phyloP scores from a whole-genome alignment of 2,888 invertebrate genomes.

The Chirona hameri region DNA sequence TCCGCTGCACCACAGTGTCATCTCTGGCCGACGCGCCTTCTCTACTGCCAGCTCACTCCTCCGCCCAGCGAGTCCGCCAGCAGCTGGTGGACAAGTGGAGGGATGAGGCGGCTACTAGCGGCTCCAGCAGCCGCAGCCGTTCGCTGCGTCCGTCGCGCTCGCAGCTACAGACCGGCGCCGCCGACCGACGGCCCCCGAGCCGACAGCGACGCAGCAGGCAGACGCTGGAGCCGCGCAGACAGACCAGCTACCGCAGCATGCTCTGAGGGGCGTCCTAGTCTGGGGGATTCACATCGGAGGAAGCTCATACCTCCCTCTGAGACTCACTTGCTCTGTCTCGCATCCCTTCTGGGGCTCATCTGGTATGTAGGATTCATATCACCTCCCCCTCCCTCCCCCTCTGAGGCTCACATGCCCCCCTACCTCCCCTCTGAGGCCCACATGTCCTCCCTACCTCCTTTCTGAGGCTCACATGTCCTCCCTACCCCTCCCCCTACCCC shows the following conservation, averaged over 20 bases:
- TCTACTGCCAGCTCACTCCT: not conserved
- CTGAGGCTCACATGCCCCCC: no score
- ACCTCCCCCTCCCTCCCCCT: no score
- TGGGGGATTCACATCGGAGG: no score
- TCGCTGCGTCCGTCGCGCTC: not conserved
- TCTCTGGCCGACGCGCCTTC: not conserved
- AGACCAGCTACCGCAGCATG: constrained; percentile 24
- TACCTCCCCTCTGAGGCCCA: no score
- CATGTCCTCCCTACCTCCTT: no score
- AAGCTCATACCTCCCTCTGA: no score
- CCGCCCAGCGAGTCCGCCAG: not conserved
- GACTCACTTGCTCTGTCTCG: no score
- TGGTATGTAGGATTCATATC: no score
- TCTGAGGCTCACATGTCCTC: no score
- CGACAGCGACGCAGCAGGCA: not conserved
- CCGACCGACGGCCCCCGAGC: not conserved
- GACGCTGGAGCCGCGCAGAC: not conserved
- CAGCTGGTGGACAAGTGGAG: constrained; percentile 6
- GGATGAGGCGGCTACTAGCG: not conserved
- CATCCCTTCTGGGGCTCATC: no score
- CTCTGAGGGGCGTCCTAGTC: not conserved
- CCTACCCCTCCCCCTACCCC: no score
- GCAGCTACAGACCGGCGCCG: not conserved
- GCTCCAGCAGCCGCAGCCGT: not conserved
- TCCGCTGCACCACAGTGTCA: no score